Evolutionary conservation across 2,113 vertebrate species (phyloP).

Genomic region (mouse (Mus musculus)): GRCm39 chr1:39158001-39158500

Average conservation of each 20-base stretch:
- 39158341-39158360: neutral
- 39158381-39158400: constrained; percentile 20
- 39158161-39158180: neutral
- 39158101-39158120: no score
- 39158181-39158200: neutral
- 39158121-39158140: no score
- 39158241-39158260: neutral
- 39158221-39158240: neutral
- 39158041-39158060: neutral
- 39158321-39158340: neutral
- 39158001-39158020: no score
- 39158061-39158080: neutral
- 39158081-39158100: neutral
- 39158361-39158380: constrained; percentile 7
- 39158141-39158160: neutral
- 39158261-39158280: neutral
- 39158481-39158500: neutral
- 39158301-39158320: neutral
- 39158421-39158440: constrained; percentile 20
- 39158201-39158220: neutral
- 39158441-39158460: neutral
- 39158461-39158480: neutral
- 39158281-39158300: neutral
- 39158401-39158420: neutral
- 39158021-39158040: no score